Evolutionary conservation across 2,113 vertebrate species (phyloP).

Genomic region (Riparia riparia): DNA sequence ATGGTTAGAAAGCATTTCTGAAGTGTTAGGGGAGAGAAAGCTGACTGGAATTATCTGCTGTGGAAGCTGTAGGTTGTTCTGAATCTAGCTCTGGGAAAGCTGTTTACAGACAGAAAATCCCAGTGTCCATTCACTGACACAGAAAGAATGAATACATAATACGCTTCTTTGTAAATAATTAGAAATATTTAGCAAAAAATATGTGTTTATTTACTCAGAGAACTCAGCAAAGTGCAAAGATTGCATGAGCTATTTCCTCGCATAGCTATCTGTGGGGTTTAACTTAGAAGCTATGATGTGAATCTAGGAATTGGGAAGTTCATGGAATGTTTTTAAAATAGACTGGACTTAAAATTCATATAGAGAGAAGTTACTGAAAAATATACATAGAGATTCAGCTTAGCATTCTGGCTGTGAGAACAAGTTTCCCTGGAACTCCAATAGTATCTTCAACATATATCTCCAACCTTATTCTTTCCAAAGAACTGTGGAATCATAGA

Average conservation of each 20-base stretch:
- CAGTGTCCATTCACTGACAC: neutral
- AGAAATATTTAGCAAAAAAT: neutral
- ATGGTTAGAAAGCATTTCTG: neutral
- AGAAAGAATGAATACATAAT: neutral
- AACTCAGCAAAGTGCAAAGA: neutral
- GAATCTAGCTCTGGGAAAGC: neutral
- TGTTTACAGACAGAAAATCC: neutral
- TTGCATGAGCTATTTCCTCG: neutral
- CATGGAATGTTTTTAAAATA: neutral
- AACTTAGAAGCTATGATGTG: neutral
- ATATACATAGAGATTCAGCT: neutral
- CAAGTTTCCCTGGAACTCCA: neutral
- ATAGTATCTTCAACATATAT: neutral
- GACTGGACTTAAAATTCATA: neutral
- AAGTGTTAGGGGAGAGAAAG: neutral
- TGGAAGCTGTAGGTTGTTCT: neutral
- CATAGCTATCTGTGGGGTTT: accelerated
- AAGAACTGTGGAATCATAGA: no score
- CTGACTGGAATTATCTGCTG: neutral
- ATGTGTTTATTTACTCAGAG: neutral
- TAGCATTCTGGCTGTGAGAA: neutral
- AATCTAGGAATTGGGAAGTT: neutral
- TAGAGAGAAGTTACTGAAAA: neutral
- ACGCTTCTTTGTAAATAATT: neutral
- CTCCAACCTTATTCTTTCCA: neutral